These are phyloP conservation scores for Tangachromis dhanisi DNA, from an alignment of 2,113 vertebrate species.

Conservation along the genomic window DNA sequence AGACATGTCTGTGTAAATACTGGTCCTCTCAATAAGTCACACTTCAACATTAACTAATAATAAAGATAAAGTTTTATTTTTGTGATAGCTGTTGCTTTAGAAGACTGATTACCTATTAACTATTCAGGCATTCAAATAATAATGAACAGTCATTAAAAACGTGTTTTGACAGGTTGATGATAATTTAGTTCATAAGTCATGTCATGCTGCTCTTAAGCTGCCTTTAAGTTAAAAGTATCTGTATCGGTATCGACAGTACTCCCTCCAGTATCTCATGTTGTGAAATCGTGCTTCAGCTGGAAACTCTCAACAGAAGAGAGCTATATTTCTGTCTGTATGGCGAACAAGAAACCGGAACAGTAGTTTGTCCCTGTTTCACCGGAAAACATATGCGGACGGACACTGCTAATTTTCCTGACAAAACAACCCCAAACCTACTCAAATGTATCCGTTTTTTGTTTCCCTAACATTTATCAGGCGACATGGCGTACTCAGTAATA, in stretches of 20 bases:
- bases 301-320: neutral
- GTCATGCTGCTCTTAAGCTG: neutral
- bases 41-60: neutral
- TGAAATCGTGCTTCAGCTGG: neutral
- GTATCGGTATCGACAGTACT: neutral
- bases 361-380: neutral
- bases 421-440: neutral
- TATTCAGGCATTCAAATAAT: neutral
- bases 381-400: neutral
- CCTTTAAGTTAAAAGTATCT: neutral
- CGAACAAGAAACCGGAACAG: slow-evolving; percentile 1
- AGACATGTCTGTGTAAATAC: neutral
- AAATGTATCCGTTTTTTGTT: neutral
- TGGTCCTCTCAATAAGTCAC: neutral
- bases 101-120: neutral
- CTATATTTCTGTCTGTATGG: neutral
- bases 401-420: neutral
- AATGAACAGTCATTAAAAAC: neutral
- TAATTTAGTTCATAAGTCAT: neutral
- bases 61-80: neutral
- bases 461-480: neutral
- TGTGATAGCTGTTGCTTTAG: neutral
- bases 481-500: neutral
- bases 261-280: neutral
- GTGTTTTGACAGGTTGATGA: neutral